A percentile compares a stretch with the other conserved stretches of the same genome.
Conservation (phyloP, 1,140 invertebrate species). For the Calephelis virginiensis region DNA sequence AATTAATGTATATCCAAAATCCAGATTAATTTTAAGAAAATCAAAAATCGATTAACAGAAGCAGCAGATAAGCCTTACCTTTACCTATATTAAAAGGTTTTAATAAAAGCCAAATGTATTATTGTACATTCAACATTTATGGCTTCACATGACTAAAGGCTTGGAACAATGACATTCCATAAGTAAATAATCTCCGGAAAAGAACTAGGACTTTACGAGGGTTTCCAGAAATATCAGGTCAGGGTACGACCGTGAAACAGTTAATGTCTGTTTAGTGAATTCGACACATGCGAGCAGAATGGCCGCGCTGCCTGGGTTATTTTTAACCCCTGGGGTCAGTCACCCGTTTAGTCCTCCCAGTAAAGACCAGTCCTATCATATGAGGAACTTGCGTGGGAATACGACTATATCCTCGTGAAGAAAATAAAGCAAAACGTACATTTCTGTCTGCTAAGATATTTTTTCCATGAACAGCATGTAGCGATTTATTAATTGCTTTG, state of each 20-base stretch:
- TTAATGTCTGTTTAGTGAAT: constrained; percentile 75
- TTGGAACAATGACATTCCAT: background rate
- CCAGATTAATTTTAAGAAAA: too few relatives aligned
- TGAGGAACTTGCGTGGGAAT: constrained; percentile 73
- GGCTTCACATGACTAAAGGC: background rate
- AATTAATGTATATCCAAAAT: too few relatives aligned
- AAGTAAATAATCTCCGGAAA: constrained; percentile 1
- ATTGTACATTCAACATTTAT: background rate
- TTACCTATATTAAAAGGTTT: background rate
- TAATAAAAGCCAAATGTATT: background rate
- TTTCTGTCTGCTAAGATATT: constrained; percentile 14
- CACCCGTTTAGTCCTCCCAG: constrained; percentile 65
- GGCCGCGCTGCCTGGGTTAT: constrained; percentile 69
- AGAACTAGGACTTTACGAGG: constrained; percentile 33
- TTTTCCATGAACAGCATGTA: background rate
- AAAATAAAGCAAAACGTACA: constrained; percentile 37
- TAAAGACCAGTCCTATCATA: constrained; percentile 68
- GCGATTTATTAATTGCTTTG: background rate
- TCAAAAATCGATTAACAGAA: background rate
- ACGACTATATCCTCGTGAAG: constrained; percentile 49
- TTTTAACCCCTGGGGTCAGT: constrained; percentile 75
- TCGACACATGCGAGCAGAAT: constrained; percentile 76
- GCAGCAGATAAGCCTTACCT: too few relatives aligned
- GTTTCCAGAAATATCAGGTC: constrained; percentile 66
- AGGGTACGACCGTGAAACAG: constrained; percentile 74